Conservation (phyloP, 2,888 invertebrate species). For the Myathropa florea region DNA sequence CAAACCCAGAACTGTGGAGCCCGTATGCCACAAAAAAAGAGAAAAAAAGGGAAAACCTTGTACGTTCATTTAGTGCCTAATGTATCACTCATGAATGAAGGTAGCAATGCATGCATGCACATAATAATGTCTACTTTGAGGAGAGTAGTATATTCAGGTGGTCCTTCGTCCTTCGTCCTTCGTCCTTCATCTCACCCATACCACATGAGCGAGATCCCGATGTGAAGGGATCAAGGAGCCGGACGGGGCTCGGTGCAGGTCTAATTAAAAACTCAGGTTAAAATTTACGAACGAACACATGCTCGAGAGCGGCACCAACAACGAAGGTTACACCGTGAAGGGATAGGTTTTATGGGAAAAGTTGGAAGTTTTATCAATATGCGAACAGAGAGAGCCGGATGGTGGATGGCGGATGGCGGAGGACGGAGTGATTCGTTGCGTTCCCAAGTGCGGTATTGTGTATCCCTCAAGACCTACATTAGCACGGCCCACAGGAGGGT, state of each 20-base stretch:
- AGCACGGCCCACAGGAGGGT: background rate
- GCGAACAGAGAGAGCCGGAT: background rate
- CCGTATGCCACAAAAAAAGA: conserved; percentile 31
- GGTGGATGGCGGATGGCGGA: background rate
- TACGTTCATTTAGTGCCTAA: conserved; percentile 69
- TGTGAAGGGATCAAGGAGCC: conserved; percentile 47
- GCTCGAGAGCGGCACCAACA: conserved; percentile 6
- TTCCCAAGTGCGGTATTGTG: conserved; percentile 34
- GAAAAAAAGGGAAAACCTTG: conserved; percentile 45
- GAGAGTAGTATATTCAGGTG: conserved; percentile 47
- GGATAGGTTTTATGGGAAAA: conserved; percentile 51
- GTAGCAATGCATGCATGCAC: conserved; percentile 69
- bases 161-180: conserved; percentile 21
- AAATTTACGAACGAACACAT: conserved; percentile 67
- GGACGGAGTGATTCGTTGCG: background rate
- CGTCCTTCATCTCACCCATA: conserved; percentile 4
- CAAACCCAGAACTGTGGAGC: conserved; percentile 12
- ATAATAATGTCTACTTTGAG: conserved; percentile 67
- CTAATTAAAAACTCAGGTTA: conserved; percentile 70
- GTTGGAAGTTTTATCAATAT: conserved; percentile 70
- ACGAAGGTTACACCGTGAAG: background rate
- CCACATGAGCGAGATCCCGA: background rate
- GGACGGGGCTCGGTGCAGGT: conserved; percentile 49
- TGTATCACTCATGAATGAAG: conserved; percentile 68
- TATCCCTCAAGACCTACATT: background rate